Conservation (phyloP, 2,888 invertebrate genomes). For the Hirtodrosophila duncani region DNA sequence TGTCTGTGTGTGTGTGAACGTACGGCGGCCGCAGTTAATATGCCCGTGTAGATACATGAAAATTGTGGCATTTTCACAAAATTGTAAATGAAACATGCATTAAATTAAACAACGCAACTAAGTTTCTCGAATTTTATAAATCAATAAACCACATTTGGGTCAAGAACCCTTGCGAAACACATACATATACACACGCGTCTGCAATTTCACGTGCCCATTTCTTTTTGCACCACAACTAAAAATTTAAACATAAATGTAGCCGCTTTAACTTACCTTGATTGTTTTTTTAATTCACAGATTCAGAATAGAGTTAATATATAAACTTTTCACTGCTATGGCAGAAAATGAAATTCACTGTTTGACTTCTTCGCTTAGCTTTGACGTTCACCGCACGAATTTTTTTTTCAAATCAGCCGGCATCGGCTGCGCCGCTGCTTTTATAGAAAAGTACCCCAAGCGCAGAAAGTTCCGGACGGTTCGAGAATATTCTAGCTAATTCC, state of each 20-base stretch:
- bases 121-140: neutral
- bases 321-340: slow-evolving; percentile 41
- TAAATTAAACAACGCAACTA: neutral
- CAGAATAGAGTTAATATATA: slow-evolving; percentile 39
- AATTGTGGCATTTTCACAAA: no score
- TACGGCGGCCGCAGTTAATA: no score
- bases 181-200: neutral
- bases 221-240: neutral
- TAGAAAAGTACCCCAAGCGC: slow-evolving; percentile 42
- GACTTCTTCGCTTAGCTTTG: slow-evolving; percentile 17
- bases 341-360: slow-evolving; percentile 47
- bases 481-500: slow-evolving; percentile 69
- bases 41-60: no score
- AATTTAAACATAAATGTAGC: neutral
- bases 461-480: slow-evolving; percentile 61
- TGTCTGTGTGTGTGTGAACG: no score
- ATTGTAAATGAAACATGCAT: neutral
- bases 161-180: neutral
- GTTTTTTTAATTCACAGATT: slow-evolving; percentile 46
- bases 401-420: slow-evolving; percentile 63
- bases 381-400: slow-evolving; percentile 51
- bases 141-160: neutral
- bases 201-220: neutral
- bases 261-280: slow-evolving; percentile 59
- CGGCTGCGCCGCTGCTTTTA: slow-evolving; percentile 47